These are phyloP conservation scores for Meloidogyne hapla DNA, from an alignment of 1,140 invertebrate genomes.

Conservation along the genomic window DNA sequence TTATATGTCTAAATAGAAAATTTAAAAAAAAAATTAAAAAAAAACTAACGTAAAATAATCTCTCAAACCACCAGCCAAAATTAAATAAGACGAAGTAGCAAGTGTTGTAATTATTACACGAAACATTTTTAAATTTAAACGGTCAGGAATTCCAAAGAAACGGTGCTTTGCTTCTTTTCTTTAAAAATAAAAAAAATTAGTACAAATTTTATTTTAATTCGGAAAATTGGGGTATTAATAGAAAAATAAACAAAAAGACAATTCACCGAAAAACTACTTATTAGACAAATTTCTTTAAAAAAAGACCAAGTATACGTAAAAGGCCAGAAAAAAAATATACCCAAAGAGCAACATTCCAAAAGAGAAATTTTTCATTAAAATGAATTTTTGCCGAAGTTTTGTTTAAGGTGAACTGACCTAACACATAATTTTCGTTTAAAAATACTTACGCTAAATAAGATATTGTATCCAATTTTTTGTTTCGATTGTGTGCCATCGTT, in stretches of 20 bases:
- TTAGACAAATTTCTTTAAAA: no score
- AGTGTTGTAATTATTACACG: constrained; percentile 49
- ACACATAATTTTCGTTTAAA: no score
- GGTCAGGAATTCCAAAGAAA: constrained; percentile 37
- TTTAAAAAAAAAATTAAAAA: not conserved
- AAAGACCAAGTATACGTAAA: no score
- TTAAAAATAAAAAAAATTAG: constrained; percentile 22
- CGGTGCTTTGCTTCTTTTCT: constrained; percentile 39
- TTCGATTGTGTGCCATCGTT: constrained; percentile 30
- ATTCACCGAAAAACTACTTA: no score
- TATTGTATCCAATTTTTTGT: constrained; percentile 38
- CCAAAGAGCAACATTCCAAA: no score
- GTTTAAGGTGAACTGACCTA: no score
- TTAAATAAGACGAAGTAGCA: constrained; percentile 28
- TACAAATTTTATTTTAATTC: no score
- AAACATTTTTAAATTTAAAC: constrained; percentile 37
- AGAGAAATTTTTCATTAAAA: no score
- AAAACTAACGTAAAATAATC: constrained; percentile 44
- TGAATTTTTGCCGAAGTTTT: no score
- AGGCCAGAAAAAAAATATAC: no score
- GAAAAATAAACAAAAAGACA: not conserved
- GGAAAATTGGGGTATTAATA: not conserved
- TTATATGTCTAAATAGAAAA: constrained; percentile 36
- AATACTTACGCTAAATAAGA: constrained; percentile 35
- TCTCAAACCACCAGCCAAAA: constrained; percentile 40